Percentiles rank a stretch among this genome's conserved stretches.
Conservation (phyloP, 2,113 vertebrate species). For the Peucedramus taeniatus region DNA sequence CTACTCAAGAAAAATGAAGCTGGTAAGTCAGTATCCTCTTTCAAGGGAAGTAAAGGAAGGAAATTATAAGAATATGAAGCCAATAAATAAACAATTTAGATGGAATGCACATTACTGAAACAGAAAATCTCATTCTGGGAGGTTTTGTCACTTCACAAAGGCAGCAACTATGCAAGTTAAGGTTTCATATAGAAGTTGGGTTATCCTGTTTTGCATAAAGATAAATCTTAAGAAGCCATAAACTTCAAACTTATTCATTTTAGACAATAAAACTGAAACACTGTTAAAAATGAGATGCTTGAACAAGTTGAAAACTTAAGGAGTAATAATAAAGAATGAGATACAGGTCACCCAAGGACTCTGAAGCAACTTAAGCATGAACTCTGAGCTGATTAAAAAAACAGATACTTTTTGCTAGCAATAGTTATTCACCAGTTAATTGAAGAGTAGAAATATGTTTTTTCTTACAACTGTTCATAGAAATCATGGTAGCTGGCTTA, state of each 20-base stretch:
- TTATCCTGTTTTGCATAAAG: neutral
- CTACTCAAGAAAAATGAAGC: neutral
- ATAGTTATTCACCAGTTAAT: neutral
- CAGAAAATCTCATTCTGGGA: neutral
- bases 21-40: neutral
- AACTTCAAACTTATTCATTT: neutral
- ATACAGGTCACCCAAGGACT: neutral
- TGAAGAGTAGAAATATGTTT: neutral
- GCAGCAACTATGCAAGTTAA: neutral
- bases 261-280: neutral
- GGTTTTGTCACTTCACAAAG: neutral
- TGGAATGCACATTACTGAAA: neutral
- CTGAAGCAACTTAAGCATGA: neutral
- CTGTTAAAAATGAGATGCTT: neutral
- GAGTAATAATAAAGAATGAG: neutral
- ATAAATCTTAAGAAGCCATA: neutral
- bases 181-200: neutral
- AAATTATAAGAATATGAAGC: neutral
- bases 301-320: constrained; percentile 4
- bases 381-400: neutral
- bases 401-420: neutral
- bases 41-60: neutral
- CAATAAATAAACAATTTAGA: neutral
- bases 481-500: neutral
- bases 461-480: neutral